Percentiles rank a stretch among this genome's conserved stretches.
Evolutionary conservation across 2,113 vertebrate species (phyloP).

Genomic region (Hypocryptadius cinnamomeus): DNA sequence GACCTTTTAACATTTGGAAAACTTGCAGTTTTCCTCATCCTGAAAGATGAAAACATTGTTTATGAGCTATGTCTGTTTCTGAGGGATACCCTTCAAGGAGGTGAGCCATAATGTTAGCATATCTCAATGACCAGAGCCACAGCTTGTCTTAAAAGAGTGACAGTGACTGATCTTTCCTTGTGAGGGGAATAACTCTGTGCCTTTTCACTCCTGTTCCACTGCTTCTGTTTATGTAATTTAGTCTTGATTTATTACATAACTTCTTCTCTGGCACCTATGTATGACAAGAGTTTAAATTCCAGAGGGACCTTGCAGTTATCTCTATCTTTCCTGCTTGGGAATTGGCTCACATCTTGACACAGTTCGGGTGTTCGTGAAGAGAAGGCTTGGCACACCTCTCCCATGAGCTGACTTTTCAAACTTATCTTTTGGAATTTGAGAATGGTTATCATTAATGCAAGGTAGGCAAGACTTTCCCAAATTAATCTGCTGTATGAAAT

Average conservation of each 20-base stretch:
- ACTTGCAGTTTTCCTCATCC: background rate
- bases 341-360: background rate
- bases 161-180: background rate
- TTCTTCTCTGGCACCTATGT: background rate
- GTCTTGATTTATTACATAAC: background rate
- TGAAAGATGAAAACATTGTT: background rate
- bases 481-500: background rate
- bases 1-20: background rate
- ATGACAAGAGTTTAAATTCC: background rate
- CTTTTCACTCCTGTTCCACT: background rate
- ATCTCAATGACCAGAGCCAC: background rate
- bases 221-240: constrained; percentile 7
- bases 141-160: background rate
- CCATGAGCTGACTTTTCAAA: background rate
- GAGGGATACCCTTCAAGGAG: background rate
- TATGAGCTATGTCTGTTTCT: background rate
- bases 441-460: background rate
- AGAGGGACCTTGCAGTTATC: background rate
- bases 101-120: background rate
- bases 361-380: background rate
- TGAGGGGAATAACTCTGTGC: background rate
- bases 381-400: background rate
- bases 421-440: background rate
- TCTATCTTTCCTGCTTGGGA: background rate
- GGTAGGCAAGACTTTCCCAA: background rate